Evolutionary conservation across 1,140 invertebrate genomes (phyloP).

Genomic region (Arctopsyche grandis): DNA sequence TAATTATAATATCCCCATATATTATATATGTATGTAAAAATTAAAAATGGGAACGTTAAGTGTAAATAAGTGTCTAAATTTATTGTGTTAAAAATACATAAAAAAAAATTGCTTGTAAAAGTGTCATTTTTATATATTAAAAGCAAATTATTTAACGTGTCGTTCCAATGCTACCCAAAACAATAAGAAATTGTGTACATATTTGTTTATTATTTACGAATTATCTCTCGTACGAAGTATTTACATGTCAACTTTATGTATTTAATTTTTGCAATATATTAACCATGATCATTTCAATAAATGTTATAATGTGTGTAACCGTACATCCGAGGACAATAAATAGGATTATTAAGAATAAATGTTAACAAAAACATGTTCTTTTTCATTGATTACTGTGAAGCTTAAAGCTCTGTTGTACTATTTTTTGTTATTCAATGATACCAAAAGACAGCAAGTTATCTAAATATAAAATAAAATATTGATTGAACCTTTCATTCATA

Average conservation of each 20-base stretch:
- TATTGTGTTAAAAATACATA: conserved; percentile 25
- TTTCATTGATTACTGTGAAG: neutral
- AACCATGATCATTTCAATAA: conserved; percentile 28
- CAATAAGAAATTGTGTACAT: conserved; percentile 29
- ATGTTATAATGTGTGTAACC: conserved; percentile 40
- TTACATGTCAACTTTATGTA: conserved; percentile 30
- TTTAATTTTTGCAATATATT: conserved; percentile 19
- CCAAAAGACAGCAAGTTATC: too few relatives aligned
- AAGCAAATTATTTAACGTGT: conserved; percentile 1
- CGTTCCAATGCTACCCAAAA: conserved; percentile 1
- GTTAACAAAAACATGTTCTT: conserved; percentile 28
- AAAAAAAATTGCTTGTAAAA: conserved; percentile 33
- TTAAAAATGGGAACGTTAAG: conserved; percentile 10
- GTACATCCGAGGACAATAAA: conserved; percentile 53
- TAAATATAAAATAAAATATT: too few relatives aligned
- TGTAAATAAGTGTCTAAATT: conserved; percentile 39
- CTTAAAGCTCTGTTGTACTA: too few relatives aligned
- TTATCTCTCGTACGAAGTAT: conserved; percentile 19
- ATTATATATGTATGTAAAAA: conserved; percentile 9
- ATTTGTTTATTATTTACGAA: conserved; percentile 29
- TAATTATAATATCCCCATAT: conserved; percentile 21
- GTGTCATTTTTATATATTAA: conserved; percentile 30
- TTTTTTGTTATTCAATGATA: too few relatives aligned
- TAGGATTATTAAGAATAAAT: conserved; percentile 42
- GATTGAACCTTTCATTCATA: too few relatives aligned